Base-by-base conservation (phyloP, 2,888 invertebrate species). In the Agrotis ipsilon region DNA sequence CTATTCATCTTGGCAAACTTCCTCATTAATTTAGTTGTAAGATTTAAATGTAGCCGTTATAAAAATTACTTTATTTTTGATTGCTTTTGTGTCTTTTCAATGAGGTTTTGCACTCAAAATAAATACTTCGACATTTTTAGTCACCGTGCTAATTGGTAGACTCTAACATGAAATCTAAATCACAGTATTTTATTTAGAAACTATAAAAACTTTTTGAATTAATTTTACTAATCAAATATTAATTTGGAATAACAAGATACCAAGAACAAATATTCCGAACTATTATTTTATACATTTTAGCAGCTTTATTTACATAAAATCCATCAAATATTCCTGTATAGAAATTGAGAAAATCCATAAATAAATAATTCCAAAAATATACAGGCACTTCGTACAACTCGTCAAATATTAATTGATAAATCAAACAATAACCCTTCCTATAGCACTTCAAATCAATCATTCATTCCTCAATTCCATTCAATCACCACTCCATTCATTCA, bases 391-490 rank as follows among this genome's bases (percentile, higher is more conserved):
- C 9, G 1, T 19, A 27, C 6, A 6, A 14, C 9, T n/a, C n/a
- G 21, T 24, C 21, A 51, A 63, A 63, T 0, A 52, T 13, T 46
- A 54, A 46, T 72, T 57, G 9, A 19, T 49, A 43, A 51, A 59
- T 19, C 16, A 63, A 79, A 68, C 16, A 52, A 66, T 19, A 55
- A 52, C 18, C 19, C 2, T 19, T 45, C n/a, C 59, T 2, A 49
- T 55, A 45, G 11, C 46, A 66, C 16, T 51, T 64, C 46, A 13
- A 72, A 71, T 58, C 69, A 72, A 68, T 77, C 60, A 68, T 57
- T 65, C 51, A 75, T 52, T 81, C 55, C 48, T 62, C 46, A 21
- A 66, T 58, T 51, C 46, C 63, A 63, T 78, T 81, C 65, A 72
- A 68, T 68, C 45, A 74, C 24, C 46, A 77, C 60, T 32, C 18